Evolutionary conservation across 1,140 invertebrate species (phyloP).

Genomic region (Lucilia cuprina): DNA sequence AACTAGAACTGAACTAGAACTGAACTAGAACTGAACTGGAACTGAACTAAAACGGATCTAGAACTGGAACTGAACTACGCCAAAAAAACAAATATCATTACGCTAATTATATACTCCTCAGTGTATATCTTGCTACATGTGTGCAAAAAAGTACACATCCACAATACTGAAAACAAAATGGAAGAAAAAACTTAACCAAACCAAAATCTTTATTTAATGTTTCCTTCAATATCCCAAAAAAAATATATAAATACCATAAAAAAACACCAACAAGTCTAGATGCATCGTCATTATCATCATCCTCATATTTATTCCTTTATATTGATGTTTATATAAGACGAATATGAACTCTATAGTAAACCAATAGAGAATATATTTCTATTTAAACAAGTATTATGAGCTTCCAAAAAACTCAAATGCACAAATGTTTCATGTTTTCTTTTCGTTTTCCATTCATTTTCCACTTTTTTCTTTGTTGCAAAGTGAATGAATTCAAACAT

Average conservation of each 20-base stretch:
- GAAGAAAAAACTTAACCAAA: neutral
- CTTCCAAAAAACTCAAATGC: neutral
- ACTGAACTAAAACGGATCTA: too few relatives aligned
- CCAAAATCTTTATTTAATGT: neutral
- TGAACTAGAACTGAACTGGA: neutral
- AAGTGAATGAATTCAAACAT: too few relatives aligned
- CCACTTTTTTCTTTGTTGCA: too few relatives aligned
- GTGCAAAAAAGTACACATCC: neutral
- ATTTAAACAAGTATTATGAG: neutral
- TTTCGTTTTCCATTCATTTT: neutral
- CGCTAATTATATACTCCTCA: neutral
- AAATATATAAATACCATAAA: neutral
- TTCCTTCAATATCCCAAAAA: neutral
- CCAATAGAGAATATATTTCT: neutral
- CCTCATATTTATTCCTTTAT: neutral
- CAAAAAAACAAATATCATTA: too few relatives aligned
- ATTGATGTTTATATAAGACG: neutral
- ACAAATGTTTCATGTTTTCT: neutral
- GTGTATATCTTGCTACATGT: too few relatives aligned
- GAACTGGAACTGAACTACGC: neutral
- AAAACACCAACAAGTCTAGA: neutral
- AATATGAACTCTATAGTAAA: neutral
- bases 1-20: neutral
- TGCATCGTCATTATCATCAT: neutral
- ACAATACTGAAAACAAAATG: neutral